These are phyloP conservation scores for Exaiptasia diaphana DNA, from an alignment of 64 coral and sea anemone genomes.

Conservation along the genomic window DNA sequence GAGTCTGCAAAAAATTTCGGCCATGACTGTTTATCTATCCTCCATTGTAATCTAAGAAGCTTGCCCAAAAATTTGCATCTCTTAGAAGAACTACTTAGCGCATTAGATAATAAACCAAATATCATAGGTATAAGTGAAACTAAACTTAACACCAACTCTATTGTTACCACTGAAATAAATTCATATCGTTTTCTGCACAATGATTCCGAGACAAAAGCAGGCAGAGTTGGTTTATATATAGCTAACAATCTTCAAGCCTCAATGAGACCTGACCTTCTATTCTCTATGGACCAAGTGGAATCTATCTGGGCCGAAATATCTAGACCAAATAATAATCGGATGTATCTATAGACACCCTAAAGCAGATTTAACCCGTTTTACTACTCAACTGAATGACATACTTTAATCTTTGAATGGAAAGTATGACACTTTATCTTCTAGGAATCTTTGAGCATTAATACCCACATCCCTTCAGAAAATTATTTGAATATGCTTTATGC, in stretches of 20 bases:
- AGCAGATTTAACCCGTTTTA: conserved; percentile 45
- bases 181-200: conserved; percentile 2
- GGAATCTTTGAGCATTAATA: no score
- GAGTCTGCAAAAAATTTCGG: neutral
- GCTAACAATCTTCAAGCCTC: neutral
- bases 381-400: conserved; percentile 12
- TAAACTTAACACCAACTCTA: conserved; percentile 11
- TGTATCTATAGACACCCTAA: conserved; percentile 53
- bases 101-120: conserved; percentile 14
- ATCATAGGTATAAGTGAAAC: conserved; percentile 40
- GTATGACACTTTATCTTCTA: no score
- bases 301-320: conserved; percentile 50
- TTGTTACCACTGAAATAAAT: neutral
- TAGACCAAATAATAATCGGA: conserved; percentile 15
- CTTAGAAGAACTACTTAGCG: conserved; percentile 24
- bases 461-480: no score
- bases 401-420: conserved; percentile 33
- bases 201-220: conserved; percentile 37
- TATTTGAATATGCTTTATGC: conserved; percentile 63
- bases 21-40: neutral
- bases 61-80: conserved; percentile 24
- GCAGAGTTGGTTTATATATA: conserved; percentile 39
- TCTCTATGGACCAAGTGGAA: conserved; percentile 32
- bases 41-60: conserved; percentile 53
- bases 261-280: conserved; percentile 33